phyloP scores from a whole-genome alignment of 2,113 vertebrate species.

The Acanthochromis polyacanthus region DNA sequence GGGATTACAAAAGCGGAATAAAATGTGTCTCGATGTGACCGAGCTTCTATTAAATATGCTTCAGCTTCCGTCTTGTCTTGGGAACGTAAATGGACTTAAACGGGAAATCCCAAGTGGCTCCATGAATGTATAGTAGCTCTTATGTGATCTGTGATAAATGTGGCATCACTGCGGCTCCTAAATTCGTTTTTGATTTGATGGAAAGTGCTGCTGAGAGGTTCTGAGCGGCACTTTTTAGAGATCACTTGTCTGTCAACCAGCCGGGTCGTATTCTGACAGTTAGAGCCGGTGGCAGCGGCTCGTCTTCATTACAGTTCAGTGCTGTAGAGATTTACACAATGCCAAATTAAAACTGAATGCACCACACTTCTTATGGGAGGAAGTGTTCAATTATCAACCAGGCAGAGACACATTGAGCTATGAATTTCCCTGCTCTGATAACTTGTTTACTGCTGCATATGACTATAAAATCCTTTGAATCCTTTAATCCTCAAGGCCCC shows the following conservation, averaged over 20 bases:
- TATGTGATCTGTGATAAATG: neutral
- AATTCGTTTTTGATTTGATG: neutral
- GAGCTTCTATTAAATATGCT: neutral
- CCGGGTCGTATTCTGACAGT: too few relatives aligned
- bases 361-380: too few relatives aligned
- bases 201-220: too few relatives aligned
- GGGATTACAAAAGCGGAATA: neutral
- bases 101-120: neutral
- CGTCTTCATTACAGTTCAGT: neutral
- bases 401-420: too few relatives aligned
- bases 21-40: conserved; percentile 6
- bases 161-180: neutral
- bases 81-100: neutral
- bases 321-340: too few relatives aligned
- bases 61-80: neutral
- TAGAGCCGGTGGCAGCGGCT: neutral
- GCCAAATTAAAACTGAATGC: too few relatives aligned
- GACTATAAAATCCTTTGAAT: too few relatives aligned
- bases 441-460: too few relatives aligned
- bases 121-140: neutral
- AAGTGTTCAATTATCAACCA: too few relatives aligned
- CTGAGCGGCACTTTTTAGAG: neutral
- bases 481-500: too few relatives aligned
- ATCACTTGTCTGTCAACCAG: neutral
- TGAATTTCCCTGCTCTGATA: too few relatives aligned